Evolutionary conservation across 2,888 invertebrate species (phyloP), one percentile per base, ranked within the genome.

Genomic region (Alviniconcha strummeri): DNA sequence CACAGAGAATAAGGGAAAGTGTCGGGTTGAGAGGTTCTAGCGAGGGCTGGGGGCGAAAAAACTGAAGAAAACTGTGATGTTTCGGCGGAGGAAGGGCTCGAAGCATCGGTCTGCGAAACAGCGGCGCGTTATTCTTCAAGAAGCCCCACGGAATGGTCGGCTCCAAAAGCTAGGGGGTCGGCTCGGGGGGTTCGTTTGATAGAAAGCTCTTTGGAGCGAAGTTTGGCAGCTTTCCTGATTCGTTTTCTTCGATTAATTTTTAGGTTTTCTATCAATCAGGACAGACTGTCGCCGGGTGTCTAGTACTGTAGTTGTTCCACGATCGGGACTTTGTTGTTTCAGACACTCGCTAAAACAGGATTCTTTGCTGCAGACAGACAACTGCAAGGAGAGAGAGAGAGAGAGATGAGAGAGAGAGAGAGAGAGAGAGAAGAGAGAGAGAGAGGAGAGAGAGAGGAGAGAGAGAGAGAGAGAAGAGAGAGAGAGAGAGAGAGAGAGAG

Each of bases 221-320:
- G 78, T 78, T 60, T 78, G 78, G 78, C 78, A 60, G 78, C 78
- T 78, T 64, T 78, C 78, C 57, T 78, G 57, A 78, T 78, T 78
- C 78, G 78, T 78, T 78, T 78, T 78, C 78, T 78, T 78, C 78
- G 60, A 78, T 78, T 78, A 78, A n/a, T 7, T 74, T 74, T 13
- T 74, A 74, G 74, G 74, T 74, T 74, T 74, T 74, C 74, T 52
- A 52, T 74, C 74, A 74, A 74, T 74, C 74, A 74, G 36, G 52
- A 52, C 52, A 60, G 36, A 36, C 36, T 36, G 36, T 36, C 36
- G 36, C 36, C 36, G 36, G 36, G 36, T 36, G 36, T 36, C 36
- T 36, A 36, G 36, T 36, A 36, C 36, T 36, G 36, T 36, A 36
- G 36, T 36, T 36, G 36, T 36, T 36, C 36, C 36, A 36, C 36